Conservation (phyloP, 2,888 invertebrate genomes). For the Hoplodrina ambigua region DNA sequence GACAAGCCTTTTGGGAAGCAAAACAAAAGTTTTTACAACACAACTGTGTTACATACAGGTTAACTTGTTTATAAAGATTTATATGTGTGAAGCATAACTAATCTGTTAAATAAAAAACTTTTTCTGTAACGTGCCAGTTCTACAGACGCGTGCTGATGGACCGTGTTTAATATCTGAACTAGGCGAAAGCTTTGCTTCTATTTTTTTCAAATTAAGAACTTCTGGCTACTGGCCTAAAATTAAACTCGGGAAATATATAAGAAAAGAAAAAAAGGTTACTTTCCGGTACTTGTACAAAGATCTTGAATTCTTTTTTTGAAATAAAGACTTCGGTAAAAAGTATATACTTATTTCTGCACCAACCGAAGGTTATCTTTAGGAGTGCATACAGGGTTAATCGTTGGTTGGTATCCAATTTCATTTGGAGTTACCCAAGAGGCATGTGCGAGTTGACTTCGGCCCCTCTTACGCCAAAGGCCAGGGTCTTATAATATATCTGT, state of each 20-base stretch:
- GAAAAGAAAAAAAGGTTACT: no score
- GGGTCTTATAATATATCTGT: no score
- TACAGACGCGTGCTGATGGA: not conserved
- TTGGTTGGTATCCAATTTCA: no score
- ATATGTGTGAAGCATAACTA: conserved; percentile 38
- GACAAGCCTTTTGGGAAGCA: conserved; percentile 66
- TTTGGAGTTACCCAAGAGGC: no score
- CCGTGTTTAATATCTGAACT: not conserved
- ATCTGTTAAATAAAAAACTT: conserved; percentile 27
- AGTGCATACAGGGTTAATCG: no score
- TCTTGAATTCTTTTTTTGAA: no score
- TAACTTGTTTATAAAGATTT: conserved; percentile 58
- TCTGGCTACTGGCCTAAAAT: not conserved
- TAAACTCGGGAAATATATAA: not conserved
- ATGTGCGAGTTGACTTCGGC: no score
- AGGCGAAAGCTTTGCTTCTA: not conserved
- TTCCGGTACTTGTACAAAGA: no score
- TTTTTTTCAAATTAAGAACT: not conserved
- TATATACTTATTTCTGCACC: no score
- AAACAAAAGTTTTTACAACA: conserved; percentile 67
- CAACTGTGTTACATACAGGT: conserved; percentile 52
- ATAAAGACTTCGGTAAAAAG: no score
- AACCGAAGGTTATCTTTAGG: no score
- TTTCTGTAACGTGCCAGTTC: conserved; percentile 1
- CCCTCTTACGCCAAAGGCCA: no score